Evolutionary conservation across 2,888 invertebrate species (phyloP).

Genomic region (Sericinus montela): DNA sequence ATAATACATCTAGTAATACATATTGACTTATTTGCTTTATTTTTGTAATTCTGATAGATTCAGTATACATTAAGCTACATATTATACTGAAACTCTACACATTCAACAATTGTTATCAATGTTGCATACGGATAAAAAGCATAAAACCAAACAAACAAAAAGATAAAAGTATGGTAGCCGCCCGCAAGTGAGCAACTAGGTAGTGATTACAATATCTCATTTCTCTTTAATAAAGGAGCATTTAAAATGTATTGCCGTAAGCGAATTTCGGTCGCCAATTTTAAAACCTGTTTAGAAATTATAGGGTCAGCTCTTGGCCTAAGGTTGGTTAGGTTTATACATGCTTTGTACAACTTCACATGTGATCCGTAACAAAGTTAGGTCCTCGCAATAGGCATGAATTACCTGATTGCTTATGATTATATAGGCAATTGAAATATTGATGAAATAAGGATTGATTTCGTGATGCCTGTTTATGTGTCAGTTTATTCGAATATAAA

Average conservation of each 20-base stretch:
- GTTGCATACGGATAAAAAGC: slow-evolving; percentile 8
- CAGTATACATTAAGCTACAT: too few relatives aligned
- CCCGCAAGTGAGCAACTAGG: slow-evolving; percentile 37
- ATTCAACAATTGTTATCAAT: not conserved
- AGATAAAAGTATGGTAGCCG: slow-evolving; percentile 18
- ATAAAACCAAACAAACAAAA: slow-evolving; percentile 17
- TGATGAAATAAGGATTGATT: too few relatives aligned
- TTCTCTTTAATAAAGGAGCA: slow-evolving; percentile 65
- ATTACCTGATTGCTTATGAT: not conserved
- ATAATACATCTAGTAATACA: too few relatives aligned
- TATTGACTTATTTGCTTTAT: too few relatives aligned
- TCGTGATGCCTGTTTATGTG: too few relatives aligned
- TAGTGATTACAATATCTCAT: slow-evolving; percentile 72
- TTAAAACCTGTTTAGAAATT: slow-evolving; percentile 77
- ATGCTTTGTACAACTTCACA: not conserved
- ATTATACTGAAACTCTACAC: not conserved
- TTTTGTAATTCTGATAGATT: too few relatives aligned
- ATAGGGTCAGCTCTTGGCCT: slow-evolving; percentile 61
- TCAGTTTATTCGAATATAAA: too few relatives aligned
- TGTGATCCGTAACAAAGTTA: slow-evolving; percentile 2
- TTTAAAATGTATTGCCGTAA: slow-evolving; percentile 62
- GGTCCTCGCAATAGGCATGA: not conserved
- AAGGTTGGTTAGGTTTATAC: slow-evolving; percentile 45
- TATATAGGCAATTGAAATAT: too few relatives aligned
- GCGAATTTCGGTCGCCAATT: slow-evolving; percentile 70